Conservation (phyloP, 2,888 invertebrate species). For the Silvanus unidentatus region DNA sequence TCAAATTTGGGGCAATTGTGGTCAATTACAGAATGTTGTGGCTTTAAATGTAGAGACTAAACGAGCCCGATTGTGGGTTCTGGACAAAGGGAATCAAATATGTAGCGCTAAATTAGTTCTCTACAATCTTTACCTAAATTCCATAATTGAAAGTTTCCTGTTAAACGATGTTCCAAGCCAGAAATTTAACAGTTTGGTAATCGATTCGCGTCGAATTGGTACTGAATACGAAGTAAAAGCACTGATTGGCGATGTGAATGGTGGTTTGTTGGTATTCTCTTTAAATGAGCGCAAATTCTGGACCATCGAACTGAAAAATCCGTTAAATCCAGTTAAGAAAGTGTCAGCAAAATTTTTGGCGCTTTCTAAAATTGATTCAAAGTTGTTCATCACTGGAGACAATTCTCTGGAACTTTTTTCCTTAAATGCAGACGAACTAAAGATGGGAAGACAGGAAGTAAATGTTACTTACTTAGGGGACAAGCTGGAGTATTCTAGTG, state of each 20-base stretch:
- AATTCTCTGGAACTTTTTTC: slow-evolving; percentile 34
- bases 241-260: slow-evolving; percentile 41
- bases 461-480: slow-evolving; percentile 38
- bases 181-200: slow-evolving; percentile 34
- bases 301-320: slow-evolving; percentile 31
- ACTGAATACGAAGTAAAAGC: slow-evolving; percentile 32
- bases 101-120: slow-evolving; percentile 45
- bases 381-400: slow-evolving; percentile 38
- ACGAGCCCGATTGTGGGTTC: slow-evolving; percentile 45
- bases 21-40: slow-evolving; percentile 40
- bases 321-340: slow-evolving; percentile 15
- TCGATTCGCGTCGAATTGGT: slow-evolving; percentile 30
- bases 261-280: slow-evolving; percentile 31
- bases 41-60: slow-evolving; percentile 41
- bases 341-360: slow-evolving; percentile 37
- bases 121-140: slow-evolving; percentile 41
- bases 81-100: slow-evolving; percentile 41
- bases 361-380: slow-evolving; percentile 33
- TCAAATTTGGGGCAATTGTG: slow-evolving; percentile 31
- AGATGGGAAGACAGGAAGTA: slow-evolving; percentile 17
- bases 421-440: slow-evolving; percentile 30
- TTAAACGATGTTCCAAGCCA: slow-evolving; percentile 25
- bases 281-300: slow-evolving; percentile 37
- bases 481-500: slow-evolving; percentile 46
- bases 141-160: slow-evolving; percentile 22